Conservation (phyloP, 2,888 invertebrate genomes). For the Linhomoeus sp. region DNA sequence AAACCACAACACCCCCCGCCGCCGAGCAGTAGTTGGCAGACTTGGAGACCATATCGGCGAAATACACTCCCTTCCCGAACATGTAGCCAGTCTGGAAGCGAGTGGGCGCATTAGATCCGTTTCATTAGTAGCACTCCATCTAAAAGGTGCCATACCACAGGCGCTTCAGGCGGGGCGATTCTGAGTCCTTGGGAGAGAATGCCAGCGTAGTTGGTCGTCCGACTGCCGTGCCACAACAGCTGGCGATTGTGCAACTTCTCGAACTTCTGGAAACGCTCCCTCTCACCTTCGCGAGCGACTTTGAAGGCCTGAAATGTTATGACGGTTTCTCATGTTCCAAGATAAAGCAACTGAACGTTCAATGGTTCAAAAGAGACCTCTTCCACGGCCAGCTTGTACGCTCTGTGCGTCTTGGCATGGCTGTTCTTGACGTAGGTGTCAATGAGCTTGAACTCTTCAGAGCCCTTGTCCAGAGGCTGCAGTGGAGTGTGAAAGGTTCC, state of each 20-base stretch:
- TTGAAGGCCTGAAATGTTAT: slow-evolving; percentile 28
- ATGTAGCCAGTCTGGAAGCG: slow-evolving; percentile 41
- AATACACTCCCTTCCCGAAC: slow-evolving; percentile 92
- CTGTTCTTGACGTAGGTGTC: slow-evolving; percentile 65
- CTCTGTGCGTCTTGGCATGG: slow-evolving; percentile 67
- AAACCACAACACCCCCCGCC: background rate
- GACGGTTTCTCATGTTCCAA: background rate
- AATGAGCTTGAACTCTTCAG: slow-evolving; percentile 53
- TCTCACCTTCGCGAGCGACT: slow-evolving; percentile 32
- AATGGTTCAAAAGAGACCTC: slow-evolving; percentile 26
- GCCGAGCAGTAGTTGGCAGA: slow-evolving; percentile 63
- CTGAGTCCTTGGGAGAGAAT: slow-evolving; percentile 63
- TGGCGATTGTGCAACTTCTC: slow-evolving; percentile 21
- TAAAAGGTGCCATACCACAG: slow-evolving; percentile 38
- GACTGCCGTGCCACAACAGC: slow-evolving; percentile 88
- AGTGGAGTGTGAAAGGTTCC: too few relatives aligned
- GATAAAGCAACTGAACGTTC: background rate
- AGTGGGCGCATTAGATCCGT: background rate
- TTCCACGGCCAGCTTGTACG: slow-evolving; percentile 47
- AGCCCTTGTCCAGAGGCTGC: slow-evolving; percentile 40
- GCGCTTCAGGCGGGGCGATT: slow-evolving; percentile 95
- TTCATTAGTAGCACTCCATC: background rate
- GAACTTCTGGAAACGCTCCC: slow-evolving; percentile 44
- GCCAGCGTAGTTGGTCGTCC: slow-evolving; percentile 79
- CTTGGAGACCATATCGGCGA: slow-evolving; percentile 96